Evolutionary conservation across 2,888 invertebrate species (phyloP).

Genomic region (Sphecodes monilicornis): DNA sequence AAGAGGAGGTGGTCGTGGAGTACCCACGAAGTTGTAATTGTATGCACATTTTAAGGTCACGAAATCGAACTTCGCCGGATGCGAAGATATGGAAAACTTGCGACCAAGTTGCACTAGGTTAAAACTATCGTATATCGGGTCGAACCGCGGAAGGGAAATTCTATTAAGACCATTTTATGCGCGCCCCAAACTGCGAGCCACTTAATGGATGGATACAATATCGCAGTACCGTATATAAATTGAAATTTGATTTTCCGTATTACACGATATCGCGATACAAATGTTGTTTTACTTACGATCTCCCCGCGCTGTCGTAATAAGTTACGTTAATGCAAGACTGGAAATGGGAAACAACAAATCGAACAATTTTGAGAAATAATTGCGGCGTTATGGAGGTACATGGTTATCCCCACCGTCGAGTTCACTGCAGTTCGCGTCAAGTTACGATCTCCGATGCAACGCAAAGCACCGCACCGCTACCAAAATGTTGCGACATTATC

Average conservation of each 20-base stretch:
- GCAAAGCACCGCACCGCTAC: background rate
- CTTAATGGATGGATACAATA: slow-evolving; percentile 23
- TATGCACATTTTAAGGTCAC: slow-evolving; percentile 41
- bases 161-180: slow-evolving; percentile 33
- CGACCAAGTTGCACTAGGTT: slow-evolving; percentile 17
- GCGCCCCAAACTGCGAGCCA: slow-evolving; percentile 2
- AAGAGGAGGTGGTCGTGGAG: slow-evolving; percentile 8
- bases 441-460: background rate
- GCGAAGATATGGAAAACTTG: slow-evolving; percentile 10
- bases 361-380: background rate
- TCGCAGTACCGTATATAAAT: background rate
- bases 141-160: slow-evolving; percentile 18
- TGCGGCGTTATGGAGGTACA: background rate
- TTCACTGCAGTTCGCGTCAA: no score
- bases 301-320: background rate
- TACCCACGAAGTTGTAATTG: slow-evolving; percentile 20
- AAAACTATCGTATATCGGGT: slow-evolving; percentile 29
- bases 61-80: slow-evolving; percentile 14
- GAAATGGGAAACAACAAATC: background rate
- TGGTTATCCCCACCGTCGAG: background rate
- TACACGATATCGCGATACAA: background rate
- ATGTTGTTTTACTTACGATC: background rate
- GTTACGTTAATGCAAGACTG: background rate
- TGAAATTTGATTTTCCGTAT: slow-evolving; percentile 24
- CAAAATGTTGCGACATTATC: slow-evolving; percentile 10